These are phyloP conservation scores for Xiphorhynchus elegans DNA, from an alignment of 2,113 vertebrate genomes.

Conservation along the genomic window DNA sequence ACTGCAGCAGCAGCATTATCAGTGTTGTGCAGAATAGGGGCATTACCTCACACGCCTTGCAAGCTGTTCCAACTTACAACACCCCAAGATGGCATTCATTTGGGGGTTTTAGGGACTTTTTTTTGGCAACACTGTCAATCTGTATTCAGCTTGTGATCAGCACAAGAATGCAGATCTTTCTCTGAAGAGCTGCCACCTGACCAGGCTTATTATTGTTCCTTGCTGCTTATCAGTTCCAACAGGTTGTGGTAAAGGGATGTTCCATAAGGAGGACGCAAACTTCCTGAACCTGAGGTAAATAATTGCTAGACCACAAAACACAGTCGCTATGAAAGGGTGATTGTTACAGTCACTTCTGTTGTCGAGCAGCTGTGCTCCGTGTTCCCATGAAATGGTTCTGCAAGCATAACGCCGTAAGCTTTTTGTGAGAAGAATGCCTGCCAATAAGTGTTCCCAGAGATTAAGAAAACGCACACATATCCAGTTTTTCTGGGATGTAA, in stretches of 20 bases:
- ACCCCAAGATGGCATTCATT: neutral
- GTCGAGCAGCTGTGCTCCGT: fast-evolving
- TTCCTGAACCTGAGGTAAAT: conserved; percentile 47
- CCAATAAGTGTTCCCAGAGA: neutral
- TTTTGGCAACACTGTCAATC: neutral
- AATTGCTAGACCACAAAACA: neutral
- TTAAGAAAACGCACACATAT: neutral
- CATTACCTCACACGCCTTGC: neutral
- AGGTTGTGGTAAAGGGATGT: conserved; percentile 3
- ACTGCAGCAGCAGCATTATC: neutral
- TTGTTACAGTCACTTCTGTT: neutral
- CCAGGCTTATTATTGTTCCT: neutral
- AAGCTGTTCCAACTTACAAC: neutral
- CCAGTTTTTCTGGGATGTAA: neutral
- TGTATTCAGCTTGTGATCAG: neutral
- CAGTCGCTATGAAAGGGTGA: neutral
- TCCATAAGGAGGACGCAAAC: neutral
- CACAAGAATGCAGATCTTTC: neutral
- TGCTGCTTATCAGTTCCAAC: neutral
- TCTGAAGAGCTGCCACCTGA: neutral
- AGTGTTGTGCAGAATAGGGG: neutral
- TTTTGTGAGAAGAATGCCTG: neutral
- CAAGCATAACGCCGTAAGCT: neutral
- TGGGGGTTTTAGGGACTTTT: neutral
- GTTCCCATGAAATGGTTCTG: neutral